phyloP scores from a whole-genome alignment of 2,888 invertebrate species.

The Flexamia atlantica region DNA sequence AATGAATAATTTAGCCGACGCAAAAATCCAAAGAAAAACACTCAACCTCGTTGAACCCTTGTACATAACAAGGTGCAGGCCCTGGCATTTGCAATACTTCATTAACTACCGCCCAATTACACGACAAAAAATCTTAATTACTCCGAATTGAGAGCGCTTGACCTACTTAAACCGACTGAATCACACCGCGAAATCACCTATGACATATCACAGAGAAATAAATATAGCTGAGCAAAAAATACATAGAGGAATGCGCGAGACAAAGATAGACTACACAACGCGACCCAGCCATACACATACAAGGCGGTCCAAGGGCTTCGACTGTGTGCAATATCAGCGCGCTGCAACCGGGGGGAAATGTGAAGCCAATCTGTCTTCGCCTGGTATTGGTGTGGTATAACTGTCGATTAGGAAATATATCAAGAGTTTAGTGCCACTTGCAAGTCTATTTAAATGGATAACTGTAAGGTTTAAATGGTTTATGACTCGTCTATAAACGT shows the following conservation, averaged over 20 bases:
- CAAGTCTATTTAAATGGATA: no score
- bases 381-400: no score
- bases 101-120: not conserved
- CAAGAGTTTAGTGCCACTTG: no score
- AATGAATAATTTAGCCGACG: no score
- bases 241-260: not conserved
- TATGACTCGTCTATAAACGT: no score
- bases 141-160: not conserved
- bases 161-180: not conserved
- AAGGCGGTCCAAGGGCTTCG: conserved; percentile 8
- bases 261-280: not conserved
- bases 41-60: no score
- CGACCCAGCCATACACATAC: not conserved
- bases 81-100: not conserved
- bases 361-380: no score
- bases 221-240: not conserved
- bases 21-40: no score
- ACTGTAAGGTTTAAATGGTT: no score
- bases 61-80: not conserved
- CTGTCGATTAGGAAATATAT: no score
- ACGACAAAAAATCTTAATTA: conserved; percentile 1
- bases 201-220: not conserved
- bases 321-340: not conserved
- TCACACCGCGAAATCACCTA: not conserved
- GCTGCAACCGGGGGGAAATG: no score